Conservation (phyloP, 2,888 invertebrate species). For the Pedicia rivosa region DNA sequence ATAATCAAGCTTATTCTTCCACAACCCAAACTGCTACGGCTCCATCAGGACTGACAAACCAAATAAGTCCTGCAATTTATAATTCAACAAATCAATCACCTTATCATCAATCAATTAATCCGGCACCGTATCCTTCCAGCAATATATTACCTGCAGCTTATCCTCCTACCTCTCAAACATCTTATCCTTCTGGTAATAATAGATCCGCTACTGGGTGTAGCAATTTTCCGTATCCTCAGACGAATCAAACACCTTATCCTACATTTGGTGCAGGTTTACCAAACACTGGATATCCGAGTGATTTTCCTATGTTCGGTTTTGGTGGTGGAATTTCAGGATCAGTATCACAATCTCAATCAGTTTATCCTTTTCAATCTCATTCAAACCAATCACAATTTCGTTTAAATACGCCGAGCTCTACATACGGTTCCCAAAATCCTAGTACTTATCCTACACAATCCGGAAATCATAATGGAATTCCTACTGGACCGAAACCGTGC, state of each 20-base stretch:
- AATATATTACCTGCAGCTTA: not conserved
- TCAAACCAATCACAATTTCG: too few relatives aligned
- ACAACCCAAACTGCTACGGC: not conserved
- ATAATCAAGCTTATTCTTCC: not conserved
- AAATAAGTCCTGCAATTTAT: too few relatives aligned
- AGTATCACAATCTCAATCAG: not conserved
- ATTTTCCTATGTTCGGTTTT: too few relatives aligned
- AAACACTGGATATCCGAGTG: constrained; percentile 1
- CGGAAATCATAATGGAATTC: not conserved
- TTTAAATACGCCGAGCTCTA: constrained; percentile 10
- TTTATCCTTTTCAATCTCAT: too few relatives aligned
- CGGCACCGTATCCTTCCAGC: not conserved
- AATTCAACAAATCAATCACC: not conserved
- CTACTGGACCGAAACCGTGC: too few relatives aligned
- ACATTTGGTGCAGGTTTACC: constrained; percentile 1
- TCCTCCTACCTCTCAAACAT: not conserved
- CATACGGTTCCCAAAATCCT: constrained; percentile 2
- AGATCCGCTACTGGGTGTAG: not conserved
- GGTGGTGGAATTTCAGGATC: not conserved
- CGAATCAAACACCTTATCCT: not conserved
- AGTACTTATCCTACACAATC: not conserved
- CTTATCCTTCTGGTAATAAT: constrained; percentile 8
- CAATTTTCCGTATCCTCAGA: not conserved
- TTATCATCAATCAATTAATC: not conserved
- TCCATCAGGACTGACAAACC: too few relatives aligned